Evolutionary conservation across 1,140 invertebrate species (phyloP).

Genomic region (Philopotamus ludificatus): DNA sequence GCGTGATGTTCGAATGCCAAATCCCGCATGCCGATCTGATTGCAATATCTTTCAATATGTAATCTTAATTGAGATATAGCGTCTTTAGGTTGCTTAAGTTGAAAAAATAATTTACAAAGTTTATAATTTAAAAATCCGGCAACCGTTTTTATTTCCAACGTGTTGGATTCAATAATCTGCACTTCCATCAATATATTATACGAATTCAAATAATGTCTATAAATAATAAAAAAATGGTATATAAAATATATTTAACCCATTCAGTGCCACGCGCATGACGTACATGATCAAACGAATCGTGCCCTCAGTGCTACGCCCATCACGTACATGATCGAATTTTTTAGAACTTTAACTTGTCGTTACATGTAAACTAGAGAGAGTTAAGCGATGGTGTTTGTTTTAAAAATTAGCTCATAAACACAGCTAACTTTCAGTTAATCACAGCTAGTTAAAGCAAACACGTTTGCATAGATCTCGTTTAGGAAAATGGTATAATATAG

Average conservation of each 20-base stretch:
- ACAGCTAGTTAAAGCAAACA: too few species aligned
- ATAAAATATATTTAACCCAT: conserved; percentile 22
- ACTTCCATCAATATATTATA: conserved; percentile 88
- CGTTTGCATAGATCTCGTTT: conserved; percentile 12
- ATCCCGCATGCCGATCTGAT: conserved; percentile 73
- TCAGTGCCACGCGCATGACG: too few species aligned
- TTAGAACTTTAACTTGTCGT: too few species aligned
- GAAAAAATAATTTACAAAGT: conserved; percentile 86
- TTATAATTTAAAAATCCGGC: conserved; percentile 96
- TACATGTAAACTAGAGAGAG: too few species aligned
- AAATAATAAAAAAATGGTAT: conserved; percentile 45
- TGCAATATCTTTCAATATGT: conserved; percentile 87
- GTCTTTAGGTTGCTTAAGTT: conserved; percentile 84
- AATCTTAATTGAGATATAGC: conserved; percentile 90
- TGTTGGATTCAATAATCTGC: conserved; percentile 84
- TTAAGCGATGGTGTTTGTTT: too few species aligned
- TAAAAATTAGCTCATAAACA: too few species aligned
- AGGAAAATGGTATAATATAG: too few species aligned
- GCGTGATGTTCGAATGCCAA: conserved; percentile 93
- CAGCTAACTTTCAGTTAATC: too few species aligned
- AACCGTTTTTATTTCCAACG: conserved; percentile 91
- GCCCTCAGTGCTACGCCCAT: too few species aligned
- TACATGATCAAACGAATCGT: too few species aligned
- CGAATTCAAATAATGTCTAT: conserved; percentile 88
- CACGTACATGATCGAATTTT: neutral